Percentiles rank a stretch among this genome's conserved stretches.
Evolutionary conservation across 2,888 invertebrate genomes (phyloP).

Genomic region (Mesopsocus fuscifrons): DNA sequence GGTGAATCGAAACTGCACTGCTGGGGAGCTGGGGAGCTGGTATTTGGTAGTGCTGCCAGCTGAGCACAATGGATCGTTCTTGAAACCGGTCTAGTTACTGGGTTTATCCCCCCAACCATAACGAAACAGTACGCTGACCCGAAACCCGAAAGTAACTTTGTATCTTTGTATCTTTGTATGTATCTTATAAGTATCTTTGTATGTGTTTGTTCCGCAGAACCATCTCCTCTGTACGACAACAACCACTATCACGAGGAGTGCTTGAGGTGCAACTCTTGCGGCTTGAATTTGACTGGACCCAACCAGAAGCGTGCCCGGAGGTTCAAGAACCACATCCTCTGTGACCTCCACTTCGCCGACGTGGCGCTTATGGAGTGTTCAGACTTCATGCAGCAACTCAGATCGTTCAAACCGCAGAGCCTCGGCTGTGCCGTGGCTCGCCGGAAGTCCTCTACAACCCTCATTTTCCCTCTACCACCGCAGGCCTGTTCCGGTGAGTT

Average conservation of each 20-base stretch:
- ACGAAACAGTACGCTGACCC: too few relatives aligned
- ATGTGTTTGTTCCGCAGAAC: too few relatives aligned
- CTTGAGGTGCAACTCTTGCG: conserved; percentile 89
- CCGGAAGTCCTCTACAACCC: conserved; percentile 81
- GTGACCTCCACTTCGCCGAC: conserved; percentile 92
- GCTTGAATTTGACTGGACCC: conserved; percentile 78
- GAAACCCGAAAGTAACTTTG: too few relatives aligned
- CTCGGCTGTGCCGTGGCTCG: conserved; percentile 87
- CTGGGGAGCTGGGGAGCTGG: too few relatives aligned
- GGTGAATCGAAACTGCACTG: too few relatives aligned
- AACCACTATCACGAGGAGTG: conserved; percentile 96
- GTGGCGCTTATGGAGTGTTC: conserved; percentile 93
- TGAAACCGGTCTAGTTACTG: too few relatives aligned
- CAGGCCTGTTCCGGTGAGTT: conserved; percentile 79
- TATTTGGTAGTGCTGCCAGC: too few relatives aligned
- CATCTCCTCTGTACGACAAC: conserved; percentile 82
- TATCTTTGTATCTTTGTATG: too few relatives aligned
- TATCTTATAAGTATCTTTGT: too few relatives aligned
- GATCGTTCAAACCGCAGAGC: conserved; percentile 89
- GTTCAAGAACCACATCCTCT: conserved; percentile 79
- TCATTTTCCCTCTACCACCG: conserved; percentile 83
- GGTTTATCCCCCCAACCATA: too few relatives aligned
- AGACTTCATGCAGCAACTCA: conserved; percentile 91
- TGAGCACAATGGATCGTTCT: too few relatives aligned
- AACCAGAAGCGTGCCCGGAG: conserved; percentile 43